Percentiles rank a stretch among this genome's conserved stretches.
Evolutionary conservation across 2,888 invertebrate species (phyloP).

Genomic region (Gisinianus flammeolus): DNA sequence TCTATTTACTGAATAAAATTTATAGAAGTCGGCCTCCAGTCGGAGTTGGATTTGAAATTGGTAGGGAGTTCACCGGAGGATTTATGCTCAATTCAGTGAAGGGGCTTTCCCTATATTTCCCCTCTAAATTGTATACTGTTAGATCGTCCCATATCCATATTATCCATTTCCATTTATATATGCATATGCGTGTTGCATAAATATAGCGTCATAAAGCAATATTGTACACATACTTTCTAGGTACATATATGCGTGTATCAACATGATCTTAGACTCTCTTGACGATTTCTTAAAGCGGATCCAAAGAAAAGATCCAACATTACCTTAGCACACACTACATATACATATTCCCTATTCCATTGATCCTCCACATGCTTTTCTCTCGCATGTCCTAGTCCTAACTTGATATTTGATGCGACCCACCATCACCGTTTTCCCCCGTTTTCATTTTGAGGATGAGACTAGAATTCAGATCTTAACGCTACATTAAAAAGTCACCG

Average conservation of each 20-base stretch:
- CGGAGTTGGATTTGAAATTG: conserved; percentile 33
- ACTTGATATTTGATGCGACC: no score
- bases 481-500: no score
- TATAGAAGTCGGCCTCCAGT: conserved; percentile 33
- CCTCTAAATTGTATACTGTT: background rate
- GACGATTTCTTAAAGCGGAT: conserved; percentile 16
- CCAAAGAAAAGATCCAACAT: conserved; percentile 20
- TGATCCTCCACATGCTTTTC: no score
- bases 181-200: no score
- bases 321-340: conserved; percentile 27
- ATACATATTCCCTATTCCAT: conserved; percentile 18
- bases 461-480: no score
- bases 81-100: conserved; percentile 29
- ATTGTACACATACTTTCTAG: no score
- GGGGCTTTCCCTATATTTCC: background rate
- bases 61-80: conserved; percentile 35
- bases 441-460: no score
- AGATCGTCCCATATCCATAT: background rate
- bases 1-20: conserved; percentile 32
- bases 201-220: no score
- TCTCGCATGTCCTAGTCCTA: background rate
- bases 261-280: background rate
- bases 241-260: background rate
- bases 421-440: no score
- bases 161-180: background rate